Conservation (phyloP, 2,797 vertebrate species). For the Cynodonichthys magdalenae region DNA sequence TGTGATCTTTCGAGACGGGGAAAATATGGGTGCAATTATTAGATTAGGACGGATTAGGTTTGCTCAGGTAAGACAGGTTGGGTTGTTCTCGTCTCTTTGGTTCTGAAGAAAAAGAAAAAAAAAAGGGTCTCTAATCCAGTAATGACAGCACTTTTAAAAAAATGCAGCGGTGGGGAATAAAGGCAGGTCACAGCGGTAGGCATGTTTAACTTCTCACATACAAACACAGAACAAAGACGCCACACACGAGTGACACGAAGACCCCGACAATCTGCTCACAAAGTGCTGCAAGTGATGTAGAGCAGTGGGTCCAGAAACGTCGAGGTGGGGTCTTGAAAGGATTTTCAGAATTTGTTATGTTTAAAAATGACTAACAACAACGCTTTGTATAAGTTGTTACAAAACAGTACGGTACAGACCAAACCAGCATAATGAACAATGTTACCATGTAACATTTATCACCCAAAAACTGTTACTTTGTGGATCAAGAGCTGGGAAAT, state of each 20-base stretch:
- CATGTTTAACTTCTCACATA: constrained; percentile 13
- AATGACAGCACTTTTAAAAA: constrained; percentile 56
- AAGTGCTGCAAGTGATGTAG: constrained; percentile 47
- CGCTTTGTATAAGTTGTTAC: constrained; percentile 37
- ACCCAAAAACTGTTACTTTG: too few species aligned
- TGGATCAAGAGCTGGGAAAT: too few species aligned
- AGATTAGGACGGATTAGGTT: constrained; percentile 71
- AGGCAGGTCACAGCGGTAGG: constrained; percentile 17
- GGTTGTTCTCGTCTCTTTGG: constrained; percentile 45
- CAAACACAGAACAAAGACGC: constrained; percentile 39
- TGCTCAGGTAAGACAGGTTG: constrained; percentile 56
- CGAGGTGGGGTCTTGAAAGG: too few species aligned
- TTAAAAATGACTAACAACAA: constrained; percentile 1
- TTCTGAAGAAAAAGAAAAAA: constrained; percentile 20
- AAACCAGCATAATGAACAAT: too few species aligned
- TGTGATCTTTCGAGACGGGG: constrained; percentile 48
- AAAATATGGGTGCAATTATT: constrained; percentile 72
- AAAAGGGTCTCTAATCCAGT: constrained; percentile 60
- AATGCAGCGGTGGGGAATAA: constrained; percentile 20
- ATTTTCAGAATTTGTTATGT: too few species aligned
- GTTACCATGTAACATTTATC: too few species aligned
- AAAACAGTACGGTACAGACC: constrained; percentile 27
- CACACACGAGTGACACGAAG: constrained; percentile 34
- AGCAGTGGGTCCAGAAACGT: constrained; percentile 28
- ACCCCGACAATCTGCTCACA: constrained; percentile 48